Evolutionary conservation across 2,797 vertebrate species (phyloP).

Genomic region (Oreochromis grahami): DNA sequence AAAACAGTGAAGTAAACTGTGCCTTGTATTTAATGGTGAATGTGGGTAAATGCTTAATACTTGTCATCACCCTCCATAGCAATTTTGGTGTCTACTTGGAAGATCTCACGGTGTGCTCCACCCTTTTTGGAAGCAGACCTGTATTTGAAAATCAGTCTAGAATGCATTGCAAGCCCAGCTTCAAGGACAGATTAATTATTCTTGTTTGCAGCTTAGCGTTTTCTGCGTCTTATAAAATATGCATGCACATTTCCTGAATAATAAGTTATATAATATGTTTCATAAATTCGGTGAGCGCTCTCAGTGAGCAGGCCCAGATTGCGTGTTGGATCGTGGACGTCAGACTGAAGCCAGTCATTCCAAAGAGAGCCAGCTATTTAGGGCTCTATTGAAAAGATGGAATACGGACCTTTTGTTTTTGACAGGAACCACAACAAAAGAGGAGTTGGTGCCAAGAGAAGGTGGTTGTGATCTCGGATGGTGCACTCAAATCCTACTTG

Average conservation of each 20-base stretch:
- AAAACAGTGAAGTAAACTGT: conserved; percentile 28
- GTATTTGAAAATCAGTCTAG: conserved; percentile 28
- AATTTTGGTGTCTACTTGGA: conserved; percentile 61
- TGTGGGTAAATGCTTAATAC: conserved; percentile 48
- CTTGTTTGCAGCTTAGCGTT: conserved; percentile 5
- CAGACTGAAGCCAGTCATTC: conserved; percentile 2
- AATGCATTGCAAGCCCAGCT: neutral
- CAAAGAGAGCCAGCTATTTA: conserved; percentile 1
- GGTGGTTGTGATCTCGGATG: conserved; percentile 42
- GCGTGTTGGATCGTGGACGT: neutral
- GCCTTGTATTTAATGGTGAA: conserved; percentile 49
- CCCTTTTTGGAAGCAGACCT: conserved; percentile 56
- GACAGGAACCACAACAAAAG: conserved; percentile 57
- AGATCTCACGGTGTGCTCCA: conserved; percentile 35
- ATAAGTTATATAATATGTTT: neutral
- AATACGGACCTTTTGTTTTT: conserved; percentile 41
- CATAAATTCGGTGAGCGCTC: neutral
- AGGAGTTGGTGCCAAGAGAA: conserved; percentile 45
- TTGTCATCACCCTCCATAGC: conserved; percentile 36
- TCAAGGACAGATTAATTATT: neutral
- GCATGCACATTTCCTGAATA: neutral
- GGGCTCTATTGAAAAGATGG: neutral
- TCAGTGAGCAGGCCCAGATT: neutral
- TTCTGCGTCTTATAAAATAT: neutral
- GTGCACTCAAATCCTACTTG: conserved; percentile 10